phyloP scores from a whole-genome alignment of 2,797 vertebrate genomes.

The Chaetophractus vellerosus region DNA sequence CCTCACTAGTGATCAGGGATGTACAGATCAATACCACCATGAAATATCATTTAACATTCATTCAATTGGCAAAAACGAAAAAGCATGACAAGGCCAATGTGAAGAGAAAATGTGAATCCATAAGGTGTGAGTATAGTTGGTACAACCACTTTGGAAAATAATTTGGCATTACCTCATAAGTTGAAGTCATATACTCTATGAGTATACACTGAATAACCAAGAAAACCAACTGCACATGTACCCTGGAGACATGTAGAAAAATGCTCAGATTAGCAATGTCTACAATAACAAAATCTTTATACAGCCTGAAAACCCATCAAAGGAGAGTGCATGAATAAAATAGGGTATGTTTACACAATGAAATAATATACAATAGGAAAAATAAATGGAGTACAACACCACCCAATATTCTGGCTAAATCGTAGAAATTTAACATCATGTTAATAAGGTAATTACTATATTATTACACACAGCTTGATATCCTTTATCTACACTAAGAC shows the following conservation, averaged over 20 bases:
- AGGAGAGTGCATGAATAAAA: background rate
- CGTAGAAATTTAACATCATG: background rate
- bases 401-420: background rate
- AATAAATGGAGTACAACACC: background rate
- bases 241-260: background rate
- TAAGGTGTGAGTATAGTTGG: background rate
- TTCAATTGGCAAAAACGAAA: background rate
- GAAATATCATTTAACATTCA: background rate
- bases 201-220: background rate
- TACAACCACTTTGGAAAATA: background rate
- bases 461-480: background rate
- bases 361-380: background rate
- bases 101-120: background rate
- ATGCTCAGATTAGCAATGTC: background rate
- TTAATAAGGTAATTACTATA: background rate
- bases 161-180: background rate
- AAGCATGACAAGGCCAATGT: background rate
- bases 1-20: background rate
- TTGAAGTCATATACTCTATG: background rate
- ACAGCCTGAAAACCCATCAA: background rate
- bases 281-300: background rate
- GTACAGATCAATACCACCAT: background rate
- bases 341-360: background rate
- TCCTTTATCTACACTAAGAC: background rate
- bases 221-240: background rate